phyloP scores from a whole-genome alignment of 2,113 vertebrate genomes.

The Austrofundulus limnaeus region DNA sequence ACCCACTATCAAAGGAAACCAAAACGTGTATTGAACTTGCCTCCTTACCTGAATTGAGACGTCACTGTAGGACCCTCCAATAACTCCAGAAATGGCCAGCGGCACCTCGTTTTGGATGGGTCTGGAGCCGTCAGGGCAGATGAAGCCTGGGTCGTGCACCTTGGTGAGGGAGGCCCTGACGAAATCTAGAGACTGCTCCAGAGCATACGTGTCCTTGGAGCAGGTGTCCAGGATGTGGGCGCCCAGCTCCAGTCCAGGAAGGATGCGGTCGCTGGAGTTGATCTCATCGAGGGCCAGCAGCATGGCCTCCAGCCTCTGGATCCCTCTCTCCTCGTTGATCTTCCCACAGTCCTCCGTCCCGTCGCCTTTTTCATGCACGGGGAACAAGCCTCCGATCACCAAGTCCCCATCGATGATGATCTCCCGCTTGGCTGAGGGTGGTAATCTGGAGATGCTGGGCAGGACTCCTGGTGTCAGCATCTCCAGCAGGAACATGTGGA shows the following conservation, averaged over 20 bases:
- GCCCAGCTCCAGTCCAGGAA: slow-evolving; percentile 90
- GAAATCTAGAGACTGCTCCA: slow-evolving; percentile 96
- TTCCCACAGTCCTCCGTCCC: slow-evolving; percentile 90
- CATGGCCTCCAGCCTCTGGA: slow-evolving; percentile 98
- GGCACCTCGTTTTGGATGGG: slow-evolving; percentile 90
- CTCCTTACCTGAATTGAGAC: slow-evolving; percentile 95
- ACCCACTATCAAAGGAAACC: not conserved
- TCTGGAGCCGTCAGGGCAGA: slow-evolving; percentile 94
- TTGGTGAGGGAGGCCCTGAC: slow-evolving; percentile 94
- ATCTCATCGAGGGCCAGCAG: slow-evolving; percentile 94
- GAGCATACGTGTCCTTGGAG: slow-evolving; percentile 96
- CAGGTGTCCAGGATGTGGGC: slow-evolving; percentile 97
- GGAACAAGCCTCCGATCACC: slow-evolving; percentile 95
- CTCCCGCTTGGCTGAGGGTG: slow-evolving; percentile 83
- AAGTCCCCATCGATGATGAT: slow-evolving; percentile 92
- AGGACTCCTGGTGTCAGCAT: slow-evolving; percentile 66
- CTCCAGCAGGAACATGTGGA: slow-evolving; percentile 63
- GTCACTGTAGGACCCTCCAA: slow-evolving; percentile 96
- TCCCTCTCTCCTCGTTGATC: slow-evolving; percentile 93
- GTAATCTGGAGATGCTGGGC: slow-evolving; percentile 72
- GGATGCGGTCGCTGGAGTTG: slow-evolving; percentile 87
- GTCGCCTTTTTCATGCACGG: slow-evolving; percentile 92
- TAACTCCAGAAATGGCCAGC: slow-evolving; percentile 93
- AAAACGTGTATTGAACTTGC: not conserved
- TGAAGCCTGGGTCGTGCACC: slow-evolving; percentile 91